Conservation (phyloP, 2,113 vertebrate genomes). For the Tretioscincus oriximinensis region DNA sequence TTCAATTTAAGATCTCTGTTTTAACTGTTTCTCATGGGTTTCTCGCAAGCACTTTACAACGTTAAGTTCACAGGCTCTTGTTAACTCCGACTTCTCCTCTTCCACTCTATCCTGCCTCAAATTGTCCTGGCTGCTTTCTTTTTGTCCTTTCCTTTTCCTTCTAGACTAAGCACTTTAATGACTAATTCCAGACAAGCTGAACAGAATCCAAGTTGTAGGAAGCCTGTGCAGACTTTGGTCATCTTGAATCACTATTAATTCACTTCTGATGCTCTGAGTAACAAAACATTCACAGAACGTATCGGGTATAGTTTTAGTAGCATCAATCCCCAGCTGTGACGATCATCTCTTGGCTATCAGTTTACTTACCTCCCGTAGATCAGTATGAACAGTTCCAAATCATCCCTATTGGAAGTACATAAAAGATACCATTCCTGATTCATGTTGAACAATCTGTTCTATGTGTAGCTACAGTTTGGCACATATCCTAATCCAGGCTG, state of each 20-base stretch:
- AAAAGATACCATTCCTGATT: neutral
- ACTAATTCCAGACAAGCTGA: constrained; percentile 15
- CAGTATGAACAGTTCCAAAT: neutral
- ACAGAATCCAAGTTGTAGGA: constrained; percentile 13
- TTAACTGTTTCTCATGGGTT: neutral
- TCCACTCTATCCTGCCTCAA: neutral
- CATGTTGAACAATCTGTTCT: too few relatives aligned
- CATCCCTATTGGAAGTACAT: neutral
- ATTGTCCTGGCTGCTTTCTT: neutral
- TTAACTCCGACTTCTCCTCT: neutral
- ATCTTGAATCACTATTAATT: constrained; percentile 3
- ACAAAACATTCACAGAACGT: neutral
- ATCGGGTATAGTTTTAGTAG: constrained; percentile 8
- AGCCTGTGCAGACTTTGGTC: neutral
- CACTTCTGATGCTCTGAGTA: neutral
- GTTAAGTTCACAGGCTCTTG: neutral
- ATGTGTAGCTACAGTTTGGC: neutral
- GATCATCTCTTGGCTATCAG: neutral
- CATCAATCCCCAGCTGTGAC: neutral
- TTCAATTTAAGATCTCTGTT: neutral
- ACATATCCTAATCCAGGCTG: too few relatives aligned
- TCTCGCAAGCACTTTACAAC: neutral
- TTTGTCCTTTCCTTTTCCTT: neutral
- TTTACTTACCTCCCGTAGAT: neutral
- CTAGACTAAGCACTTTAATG: neutral